Conservation (phyloP, 2,797 vertebrate species). For the Rhadinocentrus ornatus region DNA sequence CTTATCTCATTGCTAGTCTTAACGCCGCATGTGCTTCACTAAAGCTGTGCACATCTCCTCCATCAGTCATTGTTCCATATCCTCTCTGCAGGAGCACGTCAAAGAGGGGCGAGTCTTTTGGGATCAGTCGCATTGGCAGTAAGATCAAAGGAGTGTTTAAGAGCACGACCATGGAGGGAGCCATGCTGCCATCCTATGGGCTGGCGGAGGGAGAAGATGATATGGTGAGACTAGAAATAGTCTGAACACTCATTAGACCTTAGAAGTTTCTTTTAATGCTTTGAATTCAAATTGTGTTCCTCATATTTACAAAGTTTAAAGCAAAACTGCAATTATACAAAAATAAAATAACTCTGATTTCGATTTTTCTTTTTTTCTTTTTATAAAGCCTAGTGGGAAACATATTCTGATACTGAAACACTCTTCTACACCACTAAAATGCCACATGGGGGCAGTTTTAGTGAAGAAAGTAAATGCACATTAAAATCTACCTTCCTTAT, state of each 20-base stretch:
- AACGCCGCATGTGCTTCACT: slow-evolving; percentile 55
- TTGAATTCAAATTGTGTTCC: not conserved
- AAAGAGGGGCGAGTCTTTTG: slow-evolving; percentile 93
- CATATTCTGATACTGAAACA: not conserved
- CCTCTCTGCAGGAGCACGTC: slow-evolving; percentile 85
- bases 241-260: not conserved
- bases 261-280: not conserved
- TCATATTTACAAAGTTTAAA: slow-evolving; percentile 1
- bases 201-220: slow-evolving; percentile 92
- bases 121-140: slow-evolving; percentile 94
- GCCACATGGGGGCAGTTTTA: slow-evolving; percentile 60
- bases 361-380: not conserved
- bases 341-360: not conserved
- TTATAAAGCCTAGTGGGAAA: not conserved
- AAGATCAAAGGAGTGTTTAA: slow-evolving; percentile 98
- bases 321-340: not conserved
- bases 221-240: slow-evolving; percentile 82
- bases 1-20: slow-evolving; percentile 23
- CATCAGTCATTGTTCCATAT: slow-evolving; percentile 21
- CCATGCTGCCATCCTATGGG: slow-evolving; percentile 91
- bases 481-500: not conserved
- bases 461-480: slow-evolving; percentile 26
- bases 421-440: not conserved
- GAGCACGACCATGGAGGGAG: slow-evolving; percentile 95
- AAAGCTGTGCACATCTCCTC: slow-evolving; percentile 30